Evolutionary conservation across 2,113 vertebrate genomes (phyloP), one percentile per base, ranked within the genome.

Genomic region (Ophiodon elongatus): DNA sequence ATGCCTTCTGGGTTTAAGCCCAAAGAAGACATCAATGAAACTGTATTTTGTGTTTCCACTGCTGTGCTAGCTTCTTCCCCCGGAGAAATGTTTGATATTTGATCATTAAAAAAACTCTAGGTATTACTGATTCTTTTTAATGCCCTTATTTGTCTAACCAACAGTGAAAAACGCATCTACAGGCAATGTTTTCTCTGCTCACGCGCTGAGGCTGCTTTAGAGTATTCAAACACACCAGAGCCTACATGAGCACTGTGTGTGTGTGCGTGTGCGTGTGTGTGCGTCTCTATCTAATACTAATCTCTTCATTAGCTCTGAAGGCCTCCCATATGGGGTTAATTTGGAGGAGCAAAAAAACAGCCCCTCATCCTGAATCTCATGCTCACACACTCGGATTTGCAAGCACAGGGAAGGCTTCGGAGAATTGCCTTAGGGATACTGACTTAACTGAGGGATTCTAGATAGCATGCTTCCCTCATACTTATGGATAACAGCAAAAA

Each of bases 261-360:
- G 75, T 57, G 45, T 21, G 45, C 2, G 17, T 21, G 45, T 50
- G 45, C 8, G 35, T 21, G 45, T 21, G 45, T 50, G 17, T 47
- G 47, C 21, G 47, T 50, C 19, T 50, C 17, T 50, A 82, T 90
- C 85, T 84, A 90, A 91, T 89, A 88, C 89, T 90, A 91, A 92
- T 93, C 87, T 92, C 85, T 88, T 92, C 90, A 92, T 94, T 92
- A 89, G 87, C 69, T 92, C 79, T 59, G 78, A 91, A 85, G 82
- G 87, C 83, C 82, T 93, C 82, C 66, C 85, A 85, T 90, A 88
- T 78, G 88, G 84, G 90, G 87, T 92, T 94, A 90, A 92, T 93
- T 93, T 93, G 89, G 85, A 92, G 72, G 84, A 76, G 89, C 84
- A 85, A 86, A 81, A 88, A 84, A 68, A 72, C 80, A 59, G 50